phyloP scores from a whole-genome alignment of 2,113 vertebrate genomes.

The Gasterosteus aculeatus region DNA sequence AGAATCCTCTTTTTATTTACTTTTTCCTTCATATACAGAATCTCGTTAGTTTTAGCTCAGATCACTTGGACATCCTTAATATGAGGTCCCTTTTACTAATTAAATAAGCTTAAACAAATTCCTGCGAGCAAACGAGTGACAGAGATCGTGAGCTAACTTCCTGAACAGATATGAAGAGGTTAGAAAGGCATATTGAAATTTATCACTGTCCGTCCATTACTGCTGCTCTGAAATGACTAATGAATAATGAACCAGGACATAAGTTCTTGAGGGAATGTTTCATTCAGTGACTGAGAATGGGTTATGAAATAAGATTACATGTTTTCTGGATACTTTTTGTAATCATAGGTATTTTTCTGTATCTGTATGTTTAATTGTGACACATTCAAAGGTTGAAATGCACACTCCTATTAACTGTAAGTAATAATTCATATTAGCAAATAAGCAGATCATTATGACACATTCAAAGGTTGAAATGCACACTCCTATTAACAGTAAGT shows the following conservation, averaged over 20 bases:
- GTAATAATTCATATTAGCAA: constrained; percentile 11
- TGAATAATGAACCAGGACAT: background rate
- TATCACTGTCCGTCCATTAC: constrained; percentile 9
- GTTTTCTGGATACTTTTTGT: background rate
- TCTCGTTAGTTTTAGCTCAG: background rate
- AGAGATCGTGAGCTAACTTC: constrained; percentile 5
- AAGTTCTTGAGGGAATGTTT: background rate
- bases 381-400: background rate
- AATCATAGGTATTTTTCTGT: background rate
- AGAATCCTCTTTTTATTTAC: background rate
- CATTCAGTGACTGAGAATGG: background rate
- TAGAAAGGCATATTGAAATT: constrained; percentile 22
- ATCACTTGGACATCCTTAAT: background rate
- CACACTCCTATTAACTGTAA: background rate
- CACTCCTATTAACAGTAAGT: constrained; percentile 4
- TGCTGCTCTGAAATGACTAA: constrained; percentile 18
- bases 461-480: background rate
- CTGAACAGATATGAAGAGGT: constrained; percentile 7
- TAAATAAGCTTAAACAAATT: constrained; percentile 2
- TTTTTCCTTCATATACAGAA: background rate
- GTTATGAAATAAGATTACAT: background rate
- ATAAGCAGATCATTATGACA: constrained; percentile 29
- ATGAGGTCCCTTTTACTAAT: background rate
- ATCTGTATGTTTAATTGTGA: background rate
- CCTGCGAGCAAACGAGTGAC: background rate